Evolutionary conservation across 2,888 invertebrate genomes (phyloP), one percentile per base, ranked within the genome.

Genomic region (Leptinotarsa haldemani): DNA sequence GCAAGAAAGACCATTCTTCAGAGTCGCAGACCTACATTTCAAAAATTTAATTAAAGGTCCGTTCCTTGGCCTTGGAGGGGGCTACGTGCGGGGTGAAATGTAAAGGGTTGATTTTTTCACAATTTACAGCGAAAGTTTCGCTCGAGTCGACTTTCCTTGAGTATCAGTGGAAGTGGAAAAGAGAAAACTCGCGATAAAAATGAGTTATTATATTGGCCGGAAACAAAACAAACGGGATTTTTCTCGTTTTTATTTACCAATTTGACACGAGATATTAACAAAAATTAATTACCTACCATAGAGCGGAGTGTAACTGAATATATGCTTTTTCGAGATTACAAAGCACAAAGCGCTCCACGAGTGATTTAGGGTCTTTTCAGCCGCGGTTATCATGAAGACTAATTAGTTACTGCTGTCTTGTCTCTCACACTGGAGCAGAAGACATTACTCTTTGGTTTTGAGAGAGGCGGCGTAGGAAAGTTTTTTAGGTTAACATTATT

Each of bases 221-320:
- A 65, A 73, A 75, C 70, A 70, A 75, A 74, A 71, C 71, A 75
- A 74, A 71, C 74, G 61, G 68, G 74, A 77, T 75, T 74, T 70
- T 65, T 75, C 74, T 70, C 75, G 74, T 70, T 77, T 77, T 75
- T 74, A 77, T 75, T 77, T 75, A 75, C 75, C 75, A 74, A 74
- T 77, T 77, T 75, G 77, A 75, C 75, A 71, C 53, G 74, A 74
- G 74, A 77, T 75, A 75, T 77, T 75, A 77, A 74, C 75, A 73
- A 65, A 70, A 77, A 75, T 75, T 77, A 77, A 75, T 77, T 74
- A 74, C 73, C 52, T 25, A 47, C 40, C 67, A 64, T 64, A 67
- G 66, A 71, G 71, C 46, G 71, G 65, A 47, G 65, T 68, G 69
- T 73, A 72, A 72, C 74, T 74, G 70, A 74, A 74, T 70, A 70